These are phyloP conservation scores for Nephrotoma guestfalica DNA, from an alignment of 2,888 invertebrate species.

Conservation along the genomic window DNA sequence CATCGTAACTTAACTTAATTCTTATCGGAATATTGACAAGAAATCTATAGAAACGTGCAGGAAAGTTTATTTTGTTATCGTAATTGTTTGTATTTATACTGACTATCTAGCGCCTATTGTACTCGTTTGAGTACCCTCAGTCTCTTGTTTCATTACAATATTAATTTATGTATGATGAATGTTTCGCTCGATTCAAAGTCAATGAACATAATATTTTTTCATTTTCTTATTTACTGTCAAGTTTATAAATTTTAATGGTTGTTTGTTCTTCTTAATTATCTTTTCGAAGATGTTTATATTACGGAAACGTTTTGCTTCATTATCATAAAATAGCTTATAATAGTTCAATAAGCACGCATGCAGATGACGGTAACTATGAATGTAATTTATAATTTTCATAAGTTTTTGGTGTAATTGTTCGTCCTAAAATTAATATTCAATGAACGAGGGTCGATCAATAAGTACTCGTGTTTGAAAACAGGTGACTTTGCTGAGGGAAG, in stretches of 20 bases:
- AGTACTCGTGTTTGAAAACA: no score
- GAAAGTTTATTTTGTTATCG: neutral
- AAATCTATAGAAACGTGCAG: neutral
- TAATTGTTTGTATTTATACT: neutral
- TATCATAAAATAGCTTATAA: no score
- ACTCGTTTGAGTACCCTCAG: neutral
- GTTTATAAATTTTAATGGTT: neutral
- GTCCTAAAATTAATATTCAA: no score
- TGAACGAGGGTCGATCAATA: no score
- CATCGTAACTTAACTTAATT: neutral
- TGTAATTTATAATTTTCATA: no score
- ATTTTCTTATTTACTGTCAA: neutral
- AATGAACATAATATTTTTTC: neutral
- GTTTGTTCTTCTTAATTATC: neutral
- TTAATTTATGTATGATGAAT: neutral
- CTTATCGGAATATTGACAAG: neutral
- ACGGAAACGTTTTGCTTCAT: no score
- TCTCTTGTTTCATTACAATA: neutral
- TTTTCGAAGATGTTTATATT: neutral
- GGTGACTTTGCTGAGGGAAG: no score
- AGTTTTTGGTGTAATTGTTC: no score
- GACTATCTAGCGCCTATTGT: neutral
- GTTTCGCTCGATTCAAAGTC: neutral
- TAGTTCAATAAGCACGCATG: no score
- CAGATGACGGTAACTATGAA: no score